These are phyloP conservation scores for Atrichornis clamosus DNA, from an alignment of 2,113 vertebrate species.

Conservation along the genomic window DNA sequence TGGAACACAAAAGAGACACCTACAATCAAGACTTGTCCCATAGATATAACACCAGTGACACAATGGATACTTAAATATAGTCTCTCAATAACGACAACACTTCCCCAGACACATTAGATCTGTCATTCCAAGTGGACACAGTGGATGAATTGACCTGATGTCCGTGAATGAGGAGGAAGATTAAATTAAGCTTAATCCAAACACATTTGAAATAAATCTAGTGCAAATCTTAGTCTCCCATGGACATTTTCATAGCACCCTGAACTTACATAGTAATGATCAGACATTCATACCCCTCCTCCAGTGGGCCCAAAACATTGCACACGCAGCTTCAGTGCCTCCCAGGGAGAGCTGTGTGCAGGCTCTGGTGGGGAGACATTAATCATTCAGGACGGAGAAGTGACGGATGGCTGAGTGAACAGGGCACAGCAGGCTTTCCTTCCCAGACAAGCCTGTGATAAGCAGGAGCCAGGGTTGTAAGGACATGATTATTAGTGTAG, in stretches of 20 bases:
- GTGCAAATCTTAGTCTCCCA: fast-evolving
- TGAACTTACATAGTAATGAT: neutral
- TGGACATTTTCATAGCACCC: neutral
- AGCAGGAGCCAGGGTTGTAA: conserved; percentile 22
- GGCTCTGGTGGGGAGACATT: conserved; percentile 16
- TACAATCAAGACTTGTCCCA: neutral
- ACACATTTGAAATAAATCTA: neutral
- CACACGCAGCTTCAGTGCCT: neutral
- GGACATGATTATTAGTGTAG: conserved; percentile 52
- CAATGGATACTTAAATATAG: neutral
- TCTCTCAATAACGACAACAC: neutral
- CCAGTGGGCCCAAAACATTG: neutral
- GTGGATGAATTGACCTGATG: neutral
- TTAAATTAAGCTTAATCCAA: neutral
- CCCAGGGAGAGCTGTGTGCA: neutral
- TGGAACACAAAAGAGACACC: neutral
- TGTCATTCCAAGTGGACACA: neutral
- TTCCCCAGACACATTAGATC: neutral
- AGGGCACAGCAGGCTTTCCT: neutral
- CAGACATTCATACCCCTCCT: neutral
- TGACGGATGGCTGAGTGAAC: neutral
- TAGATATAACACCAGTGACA: neutral
- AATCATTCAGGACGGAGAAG: neutral
- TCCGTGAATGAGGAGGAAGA: neutral
- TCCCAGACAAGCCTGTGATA: conserved; percentile 26